Evolutionary conservation across 2,888 invertebrate genomes (phyloP).

Genomic region (Iselma pallidipennis): DNA sequence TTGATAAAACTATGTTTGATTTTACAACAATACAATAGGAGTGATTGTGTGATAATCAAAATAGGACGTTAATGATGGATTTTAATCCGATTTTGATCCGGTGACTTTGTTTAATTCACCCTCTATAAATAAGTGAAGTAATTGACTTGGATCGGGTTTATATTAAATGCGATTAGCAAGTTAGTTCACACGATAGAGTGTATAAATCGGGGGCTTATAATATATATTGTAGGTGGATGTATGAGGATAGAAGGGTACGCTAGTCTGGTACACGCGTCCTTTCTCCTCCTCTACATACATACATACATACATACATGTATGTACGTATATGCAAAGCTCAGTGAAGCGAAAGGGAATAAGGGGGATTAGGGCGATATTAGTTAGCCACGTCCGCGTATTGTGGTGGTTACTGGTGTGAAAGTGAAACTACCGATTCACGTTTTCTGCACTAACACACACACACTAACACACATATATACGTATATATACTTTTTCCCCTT

Average conservation of each 20-base stretch:
- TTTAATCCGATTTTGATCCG: not conserved
- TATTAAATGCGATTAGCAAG: conserved; percentile 46
- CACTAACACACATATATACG: not conserved
- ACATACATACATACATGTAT: not conserved
- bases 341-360: conserved; percentile 41
- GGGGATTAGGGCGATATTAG: conserved; percentile 51
- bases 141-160: conserved; percentile 44
- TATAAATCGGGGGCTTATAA: conserved; percentile 34
- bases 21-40: not conserved
- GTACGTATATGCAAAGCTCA: conserved; percentile 34
- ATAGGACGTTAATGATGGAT: not conserved
- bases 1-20: not conserved
- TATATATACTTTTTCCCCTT: conserved; percentile 29
- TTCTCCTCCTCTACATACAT: not conserved
- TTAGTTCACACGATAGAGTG: conserved; percentile 44
- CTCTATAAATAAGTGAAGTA: conserved; percentile 26
- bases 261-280: not conserved
- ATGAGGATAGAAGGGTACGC: not conserved
- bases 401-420: conserved; percentile 59
- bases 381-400: conserved; percentile 53
- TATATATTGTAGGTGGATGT: conserved; percentile 30
- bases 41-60: not conserved
- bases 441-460: not conserved
- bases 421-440: conserved; percentile 50
- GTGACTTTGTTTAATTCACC: conserved; percentile 9